A percentile compares a stretch with the other conserved stretches of the same genome.
Evolutionary conservation across 2,113 vertebrate genomes (phyloP).

Genomic region (Columba livia): DNA sequence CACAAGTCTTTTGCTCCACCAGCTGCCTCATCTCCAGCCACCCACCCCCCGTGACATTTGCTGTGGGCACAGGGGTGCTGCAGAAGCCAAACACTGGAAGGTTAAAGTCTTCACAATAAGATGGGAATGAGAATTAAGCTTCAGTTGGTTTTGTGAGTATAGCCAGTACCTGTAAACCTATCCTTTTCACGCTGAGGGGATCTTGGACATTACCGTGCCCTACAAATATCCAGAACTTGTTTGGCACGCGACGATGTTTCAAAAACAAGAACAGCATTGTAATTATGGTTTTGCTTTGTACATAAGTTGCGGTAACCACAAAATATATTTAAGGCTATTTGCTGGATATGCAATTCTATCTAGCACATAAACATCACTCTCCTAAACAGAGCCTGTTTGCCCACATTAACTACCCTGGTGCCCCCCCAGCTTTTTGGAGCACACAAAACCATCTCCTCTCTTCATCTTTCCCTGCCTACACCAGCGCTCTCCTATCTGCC

Average conservation of each 20-base stretch:
- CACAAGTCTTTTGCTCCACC: neutral
- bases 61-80: neutral
- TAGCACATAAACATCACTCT: neutral
- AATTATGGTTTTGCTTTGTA: conserved; percentile 45
- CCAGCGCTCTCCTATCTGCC: neutral
- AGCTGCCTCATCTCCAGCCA: neutral
- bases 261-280: conserved; percentile 25
- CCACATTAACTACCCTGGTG: neutral
- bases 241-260: neutral
- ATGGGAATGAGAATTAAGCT: neutral
- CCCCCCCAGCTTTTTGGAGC: neutral
- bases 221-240: conserved; percentile 7
- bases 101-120: neutral
- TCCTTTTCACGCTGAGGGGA: neutral
- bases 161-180: neutral
- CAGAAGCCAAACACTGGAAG: neutral
- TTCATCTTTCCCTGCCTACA: neutral
- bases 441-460: neutral
- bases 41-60: rapidly evolving
- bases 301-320: neutral
- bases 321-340: conserved; percentile 14
- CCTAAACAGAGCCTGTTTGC: neutral
- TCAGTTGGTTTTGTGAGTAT: neutral
- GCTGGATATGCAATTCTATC: conserved; percentile 15
- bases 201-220: neutral